A percentile compares a stretch with the other conserved stretches of the same genome.
phyloP scores from a whole-genome alignment of 2,888 invertebrate genomes.

The Ectemnius cavifrons region DNA sequence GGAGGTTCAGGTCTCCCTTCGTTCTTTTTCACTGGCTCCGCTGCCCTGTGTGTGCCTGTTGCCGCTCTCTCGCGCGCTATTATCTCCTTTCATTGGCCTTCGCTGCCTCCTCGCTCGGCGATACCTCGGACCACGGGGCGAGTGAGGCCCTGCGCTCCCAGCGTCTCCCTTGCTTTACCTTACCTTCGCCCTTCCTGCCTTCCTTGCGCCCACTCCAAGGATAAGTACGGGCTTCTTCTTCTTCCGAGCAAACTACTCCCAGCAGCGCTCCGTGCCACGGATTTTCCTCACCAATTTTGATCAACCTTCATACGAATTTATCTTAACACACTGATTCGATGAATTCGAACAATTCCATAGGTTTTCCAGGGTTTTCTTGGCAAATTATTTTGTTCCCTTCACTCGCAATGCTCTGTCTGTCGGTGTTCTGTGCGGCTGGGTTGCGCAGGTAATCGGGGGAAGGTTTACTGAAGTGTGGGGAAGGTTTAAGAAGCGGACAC shows the following conservation, averaged over 20 bases:
- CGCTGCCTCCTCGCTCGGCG: conserved; percentile 50
- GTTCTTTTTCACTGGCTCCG: too few species aligned
- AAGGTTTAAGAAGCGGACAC: neutral
- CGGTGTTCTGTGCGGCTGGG: neutral
- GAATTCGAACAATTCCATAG: neutral
- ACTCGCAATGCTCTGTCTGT: too few species aligned
- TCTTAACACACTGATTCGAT: conserved; percentile 23
- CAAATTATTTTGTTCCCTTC: neutral
- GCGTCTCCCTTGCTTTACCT: conserved; percentile 25
- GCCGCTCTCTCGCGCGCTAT: conserved; percentile 41
- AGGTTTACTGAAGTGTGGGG: neutral
- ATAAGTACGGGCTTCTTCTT: conserved; percentile 48
- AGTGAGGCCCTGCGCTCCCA: conserved; percentile 17
- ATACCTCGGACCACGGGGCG: conserved; percentile 40
- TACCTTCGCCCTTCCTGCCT: conserved; percentile 20
- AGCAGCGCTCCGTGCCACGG: conserved; percentile 25
- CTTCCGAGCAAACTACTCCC: conserved; percentile 28
- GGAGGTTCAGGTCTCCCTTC: too few species aligned
- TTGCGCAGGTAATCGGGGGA: conserved; percentile 1
- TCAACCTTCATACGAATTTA: conserved; percentile 17
- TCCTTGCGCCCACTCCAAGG: conserved; percentile 17
- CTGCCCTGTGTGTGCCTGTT: too few species aligned
- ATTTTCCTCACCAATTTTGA: conserved; percentile 41
- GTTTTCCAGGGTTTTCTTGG: neutral
- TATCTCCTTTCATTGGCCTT: conserved; percentile 68